Evolutionary conservation across 2,113 vertebrate genomes (phyloP), one percentile per base, ranked within the genome.

Genomic region (Pandion haliaetus): DNA sequence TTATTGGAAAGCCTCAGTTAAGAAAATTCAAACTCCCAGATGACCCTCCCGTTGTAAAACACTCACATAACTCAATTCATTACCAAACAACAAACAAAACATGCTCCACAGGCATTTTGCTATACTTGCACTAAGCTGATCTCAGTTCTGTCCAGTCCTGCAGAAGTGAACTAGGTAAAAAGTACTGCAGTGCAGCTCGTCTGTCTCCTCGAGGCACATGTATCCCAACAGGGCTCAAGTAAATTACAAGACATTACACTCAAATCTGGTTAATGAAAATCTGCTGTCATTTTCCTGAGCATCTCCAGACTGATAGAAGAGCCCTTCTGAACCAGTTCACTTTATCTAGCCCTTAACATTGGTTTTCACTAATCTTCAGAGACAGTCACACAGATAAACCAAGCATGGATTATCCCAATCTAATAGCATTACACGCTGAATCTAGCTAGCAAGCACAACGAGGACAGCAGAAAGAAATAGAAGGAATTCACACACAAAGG

Each of bases 341-440:
- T 94, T 90, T 74, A 95, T 90, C 91, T 72, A 34, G 81, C 88
- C 84, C 62, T 16, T 92, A 90, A 96, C 82, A 20, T 3, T 49
- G 92, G 55, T 94, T 82, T 77, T 72, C 82, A 72, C 91, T 98
- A 97, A 97, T 98, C 97, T 94, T 73, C 95, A 94, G 88, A 97
- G 97, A 96, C 97, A 97, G 97, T 95, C 86, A 65, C 94, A 87
- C 61, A 95, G 97, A 97, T 97, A 96, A 96, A 94, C 90, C 71
- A 72, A 92, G 92, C 94, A 42, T 26, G 96, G 96, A 97, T 97
- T 98, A 97, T 93, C 95, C 89, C 63, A 58, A 76, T 73, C 94
- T 97, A 97, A 97, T 87, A 94, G 95, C 95, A 97, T 98, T 98
- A 97, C 72, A 72, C 38, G 44, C 28, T 12, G 65, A 82, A 88